Evolutionary conservation across 2,888 invertebrate species (phyloP).

Genomic region (Athetis lepigone): DNA sequence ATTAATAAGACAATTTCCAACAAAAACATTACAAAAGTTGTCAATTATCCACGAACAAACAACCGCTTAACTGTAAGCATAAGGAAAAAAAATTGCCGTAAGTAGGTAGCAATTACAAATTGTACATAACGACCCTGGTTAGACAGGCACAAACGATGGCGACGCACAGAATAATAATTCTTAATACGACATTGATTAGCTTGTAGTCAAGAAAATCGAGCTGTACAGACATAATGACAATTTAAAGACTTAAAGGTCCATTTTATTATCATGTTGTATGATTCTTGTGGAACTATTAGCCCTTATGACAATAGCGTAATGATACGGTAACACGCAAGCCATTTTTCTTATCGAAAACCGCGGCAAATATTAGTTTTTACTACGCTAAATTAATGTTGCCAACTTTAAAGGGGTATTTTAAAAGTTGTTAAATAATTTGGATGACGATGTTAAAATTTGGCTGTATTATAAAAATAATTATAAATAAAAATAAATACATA

Average conservation of each 20-base stretch:
- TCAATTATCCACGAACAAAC: constrained; percentile 65
- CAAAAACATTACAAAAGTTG: constrained; percentile 27
- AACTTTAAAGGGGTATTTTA: constrained; percentile 39
- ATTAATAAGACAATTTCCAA: constrained; percentile 27
- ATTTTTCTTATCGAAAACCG: constrained; percentile 80
- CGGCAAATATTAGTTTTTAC: constrained; percentile 66
- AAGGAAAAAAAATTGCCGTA: constrained; percentile 79
- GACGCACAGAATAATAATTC: constrained; percentile 86
- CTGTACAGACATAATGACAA: constrained; percentile 86
- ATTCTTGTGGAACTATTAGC: constrained; percentile 89
- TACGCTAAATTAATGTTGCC: no score
- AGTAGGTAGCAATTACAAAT: constrained; percentile 87
- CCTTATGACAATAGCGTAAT: constrained; percentile 89
- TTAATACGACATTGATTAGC: constrained; percentile 90
- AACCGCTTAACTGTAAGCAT: constrained; percentile 64
- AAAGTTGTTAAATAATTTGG: constrained; percentile 33
- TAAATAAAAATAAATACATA: no score
- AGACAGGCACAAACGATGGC: constrained; percentile 89
- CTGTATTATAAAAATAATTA: background rate
- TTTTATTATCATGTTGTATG: constrained; percentile 90
- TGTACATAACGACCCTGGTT: constrained; percentile 81
- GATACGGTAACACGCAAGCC: constrained; percentile 84
- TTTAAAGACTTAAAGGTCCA: constrained; percentile 90
- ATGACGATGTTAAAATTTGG: constrained; percentile 22
- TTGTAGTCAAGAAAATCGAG: constrained; percentile 78